Percentiles rank a stretch among this genome's conserved stretches.
Conservation (phyloP, 2,113 vertebrate species). For the Calidris pygmaea region DNA sequence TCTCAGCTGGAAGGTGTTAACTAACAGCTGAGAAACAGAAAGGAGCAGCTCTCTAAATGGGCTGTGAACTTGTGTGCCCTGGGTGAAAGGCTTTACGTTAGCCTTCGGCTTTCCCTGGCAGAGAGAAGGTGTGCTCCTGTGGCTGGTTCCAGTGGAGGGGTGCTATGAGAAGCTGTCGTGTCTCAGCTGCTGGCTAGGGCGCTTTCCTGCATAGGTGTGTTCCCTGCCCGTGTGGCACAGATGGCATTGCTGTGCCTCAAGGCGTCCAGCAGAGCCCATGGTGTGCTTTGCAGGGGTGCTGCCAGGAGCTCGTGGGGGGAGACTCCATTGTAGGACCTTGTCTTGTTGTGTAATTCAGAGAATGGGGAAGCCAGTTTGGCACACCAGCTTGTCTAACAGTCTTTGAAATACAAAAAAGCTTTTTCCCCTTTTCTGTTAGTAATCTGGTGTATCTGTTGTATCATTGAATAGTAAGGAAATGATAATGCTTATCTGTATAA, state of each 20-base stretch:
- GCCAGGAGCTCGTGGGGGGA: accelerated
- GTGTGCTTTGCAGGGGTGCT: background rate
- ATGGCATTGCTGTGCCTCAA: background rate
- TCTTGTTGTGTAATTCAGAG: background rate
- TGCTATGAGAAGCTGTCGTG: background rate
- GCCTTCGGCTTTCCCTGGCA: background rate
- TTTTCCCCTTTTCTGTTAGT: background rate
- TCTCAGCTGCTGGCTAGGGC: background rate
- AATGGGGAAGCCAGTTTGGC: background rate
- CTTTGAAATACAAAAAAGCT: background rate
- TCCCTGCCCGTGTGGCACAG: background rate
- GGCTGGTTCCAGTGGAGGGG: background rate
- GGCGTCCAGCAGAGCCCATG: background rate
- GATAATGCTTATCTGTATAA: background rate
- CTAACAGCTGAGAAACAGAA: constrained; percentile 17
- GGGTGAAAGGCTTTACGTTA: background rate
- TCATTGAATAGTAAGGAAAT: background rate
- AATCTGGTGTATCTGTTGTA: background rate
- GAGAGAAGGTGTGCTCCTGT: background rate
- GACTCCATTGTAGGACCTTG: background rate
- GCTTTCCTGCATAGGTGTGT: background rate
- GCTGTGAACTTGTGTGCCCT: background rate
- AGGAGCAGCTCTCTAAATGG: background rate
- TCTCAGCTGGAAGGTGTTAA: constrained; percentile 38
- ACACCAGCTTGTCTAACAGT: background rate